phyloP scores from a whole-genome alignment of 2,888 invertebrate genomes.

The Sinodicranocentrus sp. region DNA sequence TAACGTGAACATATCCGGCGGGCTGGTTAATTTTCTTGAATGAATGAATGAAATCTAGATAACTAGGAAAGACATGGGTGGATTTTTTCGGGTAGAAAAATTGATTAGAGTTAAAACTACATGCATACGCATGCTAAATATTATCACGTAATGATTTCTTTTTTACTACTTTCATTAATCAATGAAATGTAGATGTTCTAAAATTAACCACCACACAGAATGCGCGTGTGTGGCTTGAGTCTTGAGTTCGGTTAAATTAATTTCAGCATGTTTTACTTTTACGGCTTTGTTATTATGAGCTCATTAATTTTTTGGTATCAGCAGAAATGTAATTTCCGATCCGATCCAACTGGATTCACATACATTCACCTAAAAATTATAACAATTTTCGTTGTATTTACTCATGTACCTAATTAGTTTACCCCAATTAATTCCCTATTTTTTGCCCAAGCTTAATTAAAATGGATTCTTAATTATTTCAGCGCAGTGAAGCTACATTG shows the following conservation, averaged over 20 bases:
- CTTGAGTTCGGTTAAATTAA: not conserved
- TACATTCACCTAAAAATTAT: not conserved
- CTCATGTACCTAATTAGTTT: conserved; percentile 20
- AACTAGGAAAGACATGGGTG: not conserved
- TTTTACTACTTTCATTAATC: not conserved
- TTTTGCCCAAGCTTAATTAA: not conserved
- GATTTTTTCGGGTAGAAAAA: not conserved
- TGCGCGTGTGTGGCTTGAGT: conserved; percentile 5
- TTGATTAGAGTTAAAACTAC: not conserved
- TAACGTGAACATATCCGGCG: conserved; percentile 17
- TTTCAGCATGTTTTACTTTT: not conserved
- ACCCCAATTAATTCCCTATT: not conserved
- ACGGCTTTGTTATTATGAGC: not conserved
- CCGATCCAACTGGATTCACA: not conserved
- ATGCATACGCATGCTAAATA: not conserved
- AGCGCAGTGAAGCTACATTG: no score
- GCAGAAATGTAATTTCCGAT: conserved; percentile 1
- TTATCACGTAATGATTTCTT: conserved; percentile 11
- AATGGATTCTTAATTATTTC: conserved; percentile 5
- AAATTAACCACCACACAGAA: not conserved
- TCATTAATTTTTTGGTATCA: conserved; percentile 1
- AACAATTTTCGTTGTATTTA: not conserved
- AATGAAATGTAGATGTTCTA: conserved; percentile 2
- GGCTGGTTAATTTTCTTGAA: conserved; percentile 10
- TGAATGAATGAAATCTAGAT: conserved; percentile 14